These are phyloP conservation scores for Aquatica leii DNA, from an alignment of 2,888 invertebrate species.

Conservation along the genomic window DNA sequence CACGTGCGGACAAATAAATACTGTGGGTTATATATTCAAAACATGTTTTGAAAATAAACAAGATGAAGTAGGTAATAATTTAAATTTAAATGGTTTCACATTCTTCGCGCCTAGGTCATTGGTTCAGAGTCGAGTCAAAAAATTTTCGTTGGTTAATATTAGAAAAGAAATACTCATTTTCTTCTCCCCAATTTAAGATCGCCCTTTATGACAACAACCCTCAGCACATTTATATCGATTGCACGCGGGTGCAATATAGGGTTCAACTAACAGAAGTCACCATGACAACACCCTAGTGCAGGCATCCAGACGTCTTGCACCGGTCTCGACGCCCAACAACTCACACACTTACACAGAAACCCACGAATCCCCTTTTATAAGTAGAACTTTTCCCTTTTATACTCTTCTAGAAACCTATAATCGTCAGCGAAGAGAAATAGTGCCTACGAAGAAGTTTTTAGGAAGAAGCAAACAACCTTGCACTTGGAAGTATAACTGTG, in stretches of 20 bases:
- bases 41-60: background rate
- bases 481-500: slow-evolving; percentile 47
- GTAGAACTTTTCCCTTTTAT: background rate
- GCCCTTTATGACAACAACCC: slow-evolving; percentile 36
- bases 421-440: too few relatives aligned
- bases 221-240: slow-evolving; percentile 46
- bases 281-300: slow-evolving; percentile 60
- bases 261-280: slow-evolving; percentile 51
- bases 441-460: background rate
- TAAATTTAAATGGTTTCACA: background rate
- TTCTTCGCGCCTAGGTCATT: too few relatives aligned
- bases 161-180: slow-evolving; percentile 29
- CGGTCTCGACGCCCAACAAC: slow-evolving; percentile 39
- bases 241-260: slow-evolving; percentile 45
- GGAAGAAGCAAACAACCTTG: slow-evolving; percentile 34
- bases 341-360: slow-evolving; percentile 35
- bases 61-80: background rate
- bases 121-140: background rate
- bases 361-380: slow-evolving; percentile 14
- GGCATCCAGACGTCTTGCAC: slow-evolving; percentile 57
- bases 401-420: too few relatives aligned
- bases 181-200: slow-evolving; percentile 42
- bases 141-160: background rate
- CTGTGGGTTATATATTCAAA: background rate
- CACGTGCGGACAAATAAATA: slow-evolving; percentile 28